Percentiles rank a stretch among this genome's conserved stretches.
Evolutionary conservation across 2,113 vertebrate species (phyloP).

Genomic region (Albula glossodonta): DNA sequence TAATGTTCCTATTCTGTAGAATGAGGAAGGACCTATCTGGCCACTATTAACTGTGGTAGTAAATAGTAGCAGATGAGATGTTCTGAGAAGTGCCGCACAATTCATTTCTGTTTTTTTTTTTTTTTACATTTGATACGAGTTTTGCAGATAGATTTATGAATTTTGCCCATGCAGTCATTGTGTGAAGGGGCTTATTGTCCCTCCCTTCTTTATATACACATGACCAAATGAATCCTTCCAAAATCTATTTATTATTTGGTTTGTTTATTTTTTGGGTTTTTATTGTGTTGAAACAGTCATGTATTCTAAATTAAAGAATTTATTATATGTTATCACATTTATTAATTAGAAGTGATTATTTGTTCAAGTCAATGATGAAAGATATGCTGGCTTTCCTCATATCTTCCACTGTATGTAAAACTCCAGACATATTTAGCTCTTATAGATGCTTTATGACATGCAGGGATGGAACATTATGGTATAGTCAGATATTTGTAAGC

Average conservation of each 20-base stretch:
- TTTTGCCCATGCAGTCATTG: not conserved
- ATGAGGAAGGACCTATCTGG: not conserved
- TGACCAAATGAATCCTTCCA: slow-evolving; percentile 53
- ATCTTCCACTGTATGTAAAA: not conserved
- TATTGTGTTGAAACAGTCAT: not conserved
- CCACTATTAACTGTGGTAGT: not conserved
- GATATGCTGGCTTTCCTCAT: not conserved
- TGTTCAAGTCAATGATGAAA: not conserved
- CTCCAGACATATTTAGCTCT: not conserved
- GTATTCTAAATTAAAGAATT: not conserved
- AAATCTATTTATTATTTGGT: slow-evolving; percentile 18
- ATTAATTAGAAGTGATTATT: not conserved
- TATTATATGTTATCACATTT: not conserved
- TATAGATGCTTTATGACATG: not conserved
- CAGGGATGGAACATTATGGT: not conserved
- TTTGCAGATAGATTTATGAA: not conserved
- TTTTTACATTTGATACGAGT: not conserved
- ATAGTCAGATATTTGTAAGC: not conserved
- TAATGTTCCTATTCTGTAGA: not conserved
- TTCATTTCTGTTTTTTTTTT: not conserved
- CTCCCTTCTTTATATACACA: slow-evolving; percentile 36
- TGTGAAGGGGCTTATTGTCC: not conserved
- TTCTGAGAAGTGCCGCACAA: not conserved
- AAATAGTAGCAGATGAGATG: not conserved
- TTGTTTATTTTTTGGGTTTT: slow-evolving; percentile 26